Base-by-base conservation (phyloP, 2,113 vertebrate genomes). In the Serilophus lunatus region DNA sequence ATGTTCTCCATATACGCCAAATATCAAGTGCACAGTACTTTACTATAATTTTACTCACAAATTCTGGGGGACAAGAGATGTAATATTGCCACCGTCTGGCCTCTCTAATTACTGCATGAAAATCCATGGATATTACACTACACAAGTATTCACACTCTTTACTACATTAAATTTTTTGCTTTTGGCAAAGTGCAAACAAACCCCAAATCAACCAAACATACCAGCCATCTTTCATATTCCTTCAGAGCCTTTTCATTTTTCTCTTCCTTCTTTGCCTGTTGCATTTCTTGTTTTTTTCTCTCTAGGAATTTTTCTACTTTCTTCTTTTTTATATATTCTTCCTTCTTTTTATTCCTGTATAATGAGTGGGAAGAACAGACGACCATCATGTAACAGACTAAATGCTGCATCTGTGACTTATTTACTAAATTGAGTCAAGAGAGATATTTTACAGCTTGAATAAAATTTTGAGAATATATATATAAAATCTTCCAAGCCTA, bases 161-260 rank as follows among this genome's bases (percentile, higher is more conserved):
- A 79, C 16, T 59, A 33, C 15, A 42, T 51, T 61, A 33, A 72
- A n/a, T 14, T 2, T 57, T 45, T 13, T 19, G 22, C 18, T 65
- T 87, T 63, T 51, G 72, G 82, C 2, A 61, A 75, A 94, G 28
- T 33, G 8, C 15, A 35, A 38, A 17, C 79, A n/a, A 97, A 97
- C 15, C 13, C 12, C 9, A 20, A 47, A 47, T 6, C 11, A 47
- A 76, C 2, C 40, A 36, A 49, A 70, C 63, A 93, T 98, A 99
- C 99, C 98, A 99, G 97, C 99, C 99, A 99, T 82, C 96, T 98
- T 88, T 99, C 98, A 95, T 99, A 99, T 88, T 98, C 97, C 72
- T 98, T 98, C 66, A 99, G 64, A 33, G 99, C 98, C 94, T 95
- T 98, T 96, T 98, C 98, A 60, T 98, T 98, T 94, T 97, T 98